phyloP scores from a whole-genome alignment of 2,113 vertebrate species.

The Ramphastos sulfuratus region DNA sequence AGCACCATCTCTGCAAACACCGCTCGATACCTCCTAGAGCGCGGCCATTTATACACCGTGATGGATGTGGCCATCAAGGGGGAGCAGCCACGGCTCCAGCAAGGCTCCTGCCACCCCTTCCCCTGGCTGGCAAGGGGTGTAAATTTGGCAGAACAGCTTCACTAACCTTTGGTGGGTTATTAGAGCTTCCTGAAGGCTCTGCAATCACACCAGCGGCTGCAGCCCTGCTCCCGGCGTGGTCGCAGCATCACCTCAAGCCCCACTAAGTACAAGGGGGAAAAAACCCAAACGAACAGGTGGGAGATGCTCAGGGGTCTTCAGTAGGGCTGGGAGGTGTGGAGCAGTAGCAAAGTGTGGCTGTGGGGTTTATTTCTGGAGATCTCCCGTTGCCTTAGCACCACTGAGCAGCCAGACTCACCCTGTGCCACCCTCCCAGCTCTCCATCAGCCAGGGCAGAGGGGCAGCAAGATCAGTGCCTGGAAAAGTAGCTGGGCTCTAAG shows the following conservation, averaged over 20 bases:
- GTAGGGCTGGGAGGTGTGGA: neutral
- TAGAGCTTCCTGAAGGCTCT: neutral
- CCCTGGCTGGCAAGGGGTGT: neutral
- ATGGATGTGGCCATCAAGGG: conserved; percentile 8
- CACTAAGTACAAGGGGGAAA: rapidly evolving
- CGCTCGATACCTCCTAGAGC: conserved; percentile 1
- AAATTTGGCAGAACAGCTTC: conserved; percentile 41
- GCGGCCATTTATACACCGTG: conserved; percentile 1
- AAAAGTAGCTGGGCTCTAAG: neutral
- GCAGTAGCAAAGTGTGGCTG: rapidly evolving
- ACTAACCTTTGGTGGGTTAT: neutral
- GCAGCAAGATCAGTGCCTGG: neutral
- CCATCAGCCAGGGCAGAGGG: rapidly evolving
- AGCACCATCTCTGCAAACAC: neutral
- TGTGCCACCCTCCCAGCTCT: rapidly evolving
- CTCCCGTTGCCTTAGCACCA: neutral
- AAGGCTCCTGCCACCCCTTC: neutral
- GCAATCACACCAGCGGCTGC: neutral
- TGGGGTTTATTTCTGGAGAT: neutral
- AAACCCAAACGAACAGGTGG: neutral
- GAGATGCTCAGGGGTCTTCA: neutral
- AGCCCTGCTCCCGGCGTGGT: rapidly evolving
- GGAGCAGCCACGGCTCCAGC: neutral
- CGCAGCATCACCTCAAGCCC: neutral
- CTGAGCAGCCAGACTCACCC: neutral